Evolutionary conservation across 2,113 vertebrate species (phyloP).

Genomic region (Sebastes schlegelii): DNA sequence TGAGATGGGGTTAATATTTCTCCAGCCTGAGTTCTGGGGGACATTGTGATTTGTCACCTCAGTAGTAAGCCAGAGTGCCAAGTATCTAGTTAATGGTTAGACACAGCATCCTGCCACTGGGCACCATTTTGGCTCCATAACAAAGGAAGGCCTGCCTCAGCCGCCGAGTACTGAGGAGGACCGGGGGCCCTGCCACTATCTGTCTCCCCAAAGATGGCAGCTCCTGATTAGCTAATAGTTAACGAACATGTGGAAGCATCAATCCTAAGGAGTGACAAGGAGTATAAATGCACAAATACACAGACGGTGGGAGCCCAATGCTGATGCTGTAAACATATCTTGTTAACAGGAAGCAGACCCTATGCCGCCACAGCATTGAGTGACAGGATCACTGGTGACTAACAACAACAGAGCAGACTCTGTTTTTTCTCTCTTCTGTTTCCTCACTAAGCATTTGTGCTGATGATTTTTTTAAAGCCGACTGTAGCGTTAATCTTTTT

Average conservation of each 20-base stretch:
- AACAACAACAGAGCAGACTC: constrained; percentile 61
- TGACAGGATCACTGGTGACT: constrained; percentile 76
- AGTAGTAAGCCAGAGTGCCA: constrained; percentile 35
- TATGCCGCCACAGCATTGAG: constrained; percentile 71
- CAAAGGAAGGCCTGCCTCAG: constrained; percentile 76
- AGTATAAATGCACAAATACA: constrained; percentile 73
- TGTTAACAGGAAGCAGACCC: constrained; percentile 82
- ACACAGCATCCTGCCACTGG: constrained; percentile 74
- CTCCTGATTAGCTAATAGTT: constrained; percentile 77
- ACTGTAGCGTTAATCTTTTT: constrained; percentile 22
- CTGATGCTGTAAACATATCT: constrained; percentile 81
- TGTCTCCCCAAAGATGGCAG: constrained; percentile 65
- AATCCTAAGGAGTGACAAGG: constrained; percentile 71
- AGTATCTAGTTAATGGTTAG: constrained; percentile 82
- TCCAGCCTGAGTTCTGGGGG: constrained; percentile 45
- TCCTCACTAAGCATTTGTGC: constrained; percentile 44
- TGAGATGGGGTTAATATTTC: constrained; percentile 78
- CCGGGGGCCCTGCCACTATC: constrained; percentile 46
- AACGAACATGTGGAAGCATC: constrained; percentile 71
- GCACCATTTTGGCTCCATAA: constrained; percentile 63
- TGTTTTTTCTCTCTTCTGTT: constrained; percentile 19
- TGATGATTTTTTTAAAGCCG: constrained; percentile 42
- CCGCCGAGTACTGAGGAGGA: constrained; percentile 53
- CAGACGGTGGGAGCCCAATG: constrained; percentile 72
- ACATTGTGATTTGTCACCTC: constrained; percentile 62